These are phyloP conservation scores for Ifrita kowaldi DNA, from an alignment of 2,113 vertebrate genomes.

Conservation along the genomic window DNA sequence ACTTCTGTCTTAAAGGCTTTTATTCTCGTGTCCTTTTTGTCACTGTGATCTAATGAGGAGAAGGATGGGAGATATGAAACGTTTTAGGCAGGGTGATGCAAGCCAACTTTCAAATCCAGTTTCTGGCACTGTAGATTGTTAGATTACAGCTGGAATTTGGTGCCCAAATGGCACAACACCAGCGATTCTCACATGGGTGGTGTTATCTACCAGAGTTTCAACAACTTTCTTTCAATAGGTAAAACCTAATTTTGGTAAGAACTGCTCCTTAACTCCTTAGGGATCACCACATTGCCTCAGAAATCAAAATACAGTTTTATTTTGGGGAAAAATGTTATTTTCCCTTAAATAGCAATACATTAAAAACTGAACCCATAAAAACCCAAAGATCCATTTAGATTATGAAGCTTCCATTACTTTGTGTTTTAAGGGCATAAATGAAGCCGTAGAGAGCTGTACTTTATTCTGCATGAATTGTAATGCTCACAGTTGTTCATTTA, in stretches of 20 bases:
- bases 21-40: background rate
- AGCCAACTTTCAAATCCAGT: background rate
- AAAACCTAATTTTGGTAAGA: background rate
- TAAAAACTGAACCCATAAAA: background rate
- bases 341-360: background rate
- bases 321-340: background rate
- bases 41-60: accelerated
- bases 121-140: background rate
- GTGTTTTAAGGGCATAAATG: background rate
- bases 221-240: background rate
- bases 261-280: background rate
- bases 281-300: accelerated
- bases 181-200: background rate
- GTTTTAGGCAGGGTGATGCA: background rate
- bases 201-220: background rate
- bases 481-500: background rate
- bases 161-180: background rate
- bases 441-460: background rate
- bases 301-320: background rate
- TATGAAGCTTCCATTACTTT: background rate
- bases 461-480: background rate
- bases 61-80: background rate
- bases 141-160: background rate
- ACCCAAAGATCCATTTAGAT: background rate
- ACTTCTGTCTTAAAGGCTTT: background rate